Evolutionary conservation across 1,140 invertebrate genomes (phyloP).

Genomic region (Episyrphus balteatus): DNA sequence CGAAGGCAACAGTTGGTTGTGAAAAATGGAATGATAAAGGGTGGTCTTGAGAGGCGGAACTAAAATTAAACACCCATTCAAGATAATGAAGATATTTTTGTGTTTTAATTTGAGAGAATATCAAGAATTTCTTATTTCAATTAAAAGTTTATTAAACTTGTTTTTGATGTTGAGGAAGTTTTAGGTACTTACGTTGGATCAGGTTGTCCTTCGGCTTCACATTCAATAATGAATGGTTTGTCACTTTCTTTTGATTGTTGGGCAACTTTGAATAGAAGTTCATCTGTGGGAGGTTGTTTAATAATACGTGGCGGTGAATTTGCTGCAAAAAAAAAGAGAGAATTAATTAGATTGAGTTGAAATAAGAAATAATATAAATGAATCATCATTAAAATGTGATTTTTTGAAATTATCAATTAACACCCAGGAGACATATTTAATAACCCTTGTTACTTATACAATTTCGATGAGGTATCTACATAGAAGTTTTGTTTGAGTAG

Average conservation of each 20-base stretch:
- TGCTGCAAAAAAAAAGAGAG: conserved; percentile 41
- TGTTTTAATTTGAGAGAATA: no score
- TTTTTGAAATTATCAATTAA: neutral
- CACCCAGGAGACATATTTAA: no score
- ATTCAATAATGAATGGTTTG: conserved; percentile 90
- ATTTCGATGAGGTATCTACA: no score
- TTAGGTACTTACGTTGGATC: conserved; percentile 61
- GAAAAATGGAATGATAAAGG: no score
- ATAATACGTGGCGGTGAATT: conserved; percentile 78
- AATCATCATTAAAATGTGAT: neutral
- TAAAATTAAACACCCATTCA: no score
- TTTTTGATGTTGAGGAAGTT: neutral
- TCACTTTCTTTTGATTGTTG: conserved; percentile 70
- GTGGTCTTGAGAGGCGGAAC: no score
- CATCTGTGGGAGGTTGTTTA: conserved; percentile 82
- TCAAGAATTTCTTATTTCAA: no score
- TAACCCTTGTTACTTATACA: no score
- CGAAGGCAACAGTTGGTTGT: no score
- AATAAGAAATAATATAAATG: neutral
- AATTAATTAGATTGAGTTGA: no score
- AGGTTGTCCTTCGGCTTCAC: conserved; percentile 86
- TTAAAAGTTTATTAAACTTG: neutral
- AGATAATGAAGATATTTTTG: no score
- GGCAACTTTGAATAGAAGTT: conserved; percentile 83
- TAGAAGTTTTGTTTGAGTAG: no score